Evolutionary conservation across 2,797 vertebrate genomes (phyloP).

Genomic region (Muscicapa striata): DNA sequence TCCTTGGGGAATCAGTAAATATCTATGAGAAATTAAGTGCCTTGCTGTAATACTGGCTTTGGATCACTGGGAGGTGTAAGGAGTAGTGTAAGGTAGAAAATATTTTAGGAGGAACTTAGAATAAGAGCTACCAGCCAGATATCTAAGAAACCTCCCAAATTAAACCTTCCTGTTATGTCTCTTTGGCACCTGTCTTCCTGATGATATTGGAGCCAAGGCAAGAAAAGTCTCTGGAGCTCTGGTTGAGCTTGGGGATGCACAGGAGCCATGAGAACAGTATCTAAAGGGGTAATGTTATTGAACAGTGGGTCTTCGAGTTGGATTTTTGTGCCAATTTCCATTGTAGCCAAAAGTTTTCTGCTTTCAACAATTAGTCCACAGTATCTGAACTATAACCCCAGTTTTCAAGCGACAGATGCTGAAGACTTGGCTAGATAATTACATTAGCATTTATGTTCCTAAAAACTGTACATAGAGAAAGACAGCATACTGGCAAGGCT

Average conservation of each 20-base stretch:
- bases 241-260: neutral
- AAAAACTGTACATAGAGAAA: neutral
- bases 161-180: neutral
- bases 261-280: neutral
- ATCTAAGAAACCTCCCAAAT: neutral
- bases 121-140: neutral
- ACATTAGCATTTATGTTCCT: neutral
- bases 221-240: neutral
- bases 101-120: neutral
- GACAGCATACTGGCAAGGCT: neutral
- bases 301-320: neutral
- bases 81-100: neutral
- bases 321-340: neutral
- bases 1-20: neutral
- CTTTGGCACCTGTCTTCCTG: neutral
- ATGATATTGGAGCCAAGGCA: neutral
- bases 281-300: neutral
- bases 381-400: neutral
- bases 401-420: neutral
- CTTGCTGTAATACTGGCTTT: neutral
- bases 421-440: neutral
- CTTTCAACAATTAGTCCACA: neutral
- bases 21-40: neutral
- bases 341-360: neutral
- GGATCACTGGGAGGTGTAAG: neutral